Conservation (phyloP, 2,888 invertebrate genomes). For the Pandemis cinnamomeana region DNA sequence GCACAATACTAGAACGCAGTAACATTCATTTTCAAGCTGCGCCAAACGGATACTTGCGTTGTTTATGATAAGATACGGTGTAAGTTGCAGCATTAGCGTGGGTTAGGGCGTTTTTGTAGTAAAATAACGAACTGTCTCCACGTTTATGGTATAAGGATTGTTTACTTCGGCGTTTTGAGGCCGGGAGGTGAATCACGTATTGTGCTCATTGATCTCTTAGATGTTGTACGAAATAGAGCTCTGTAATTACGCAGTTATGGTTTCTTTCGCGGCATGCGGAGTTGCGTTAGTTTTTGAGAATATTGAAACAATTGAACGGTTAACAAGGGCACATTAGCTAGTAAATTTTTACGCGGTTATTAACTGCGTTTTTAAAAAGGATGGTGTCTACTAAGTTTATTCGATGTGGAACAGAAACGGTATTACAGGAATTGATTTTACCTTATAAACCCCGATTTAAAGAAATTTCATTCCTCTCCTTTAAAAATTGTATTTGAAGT, state of each 20-base stretch:
- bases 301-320: neutral
- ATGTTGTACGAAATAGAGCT: neutral
- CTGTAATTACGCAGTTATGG: neutral
- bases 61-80: neutral
- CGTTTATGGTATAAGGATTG: slow-evolving; percentile 64
- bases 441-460: too few species aligned
- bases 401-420: too few species aligned
- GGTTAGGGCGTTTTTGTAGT: neutral
- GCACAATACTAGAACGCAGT: neutral
- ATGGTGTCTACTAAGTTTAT: too few species aligned
- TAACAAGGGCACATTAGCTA: neutral
- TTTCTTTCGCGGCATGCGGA: neutral
- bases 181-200: slow-evolving; percentile 22
- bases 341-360: neutral
- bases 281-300: neutral
- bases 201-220: slow-evolving; percentile 3
- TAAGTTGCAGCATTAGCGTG: neutral
- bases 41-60: neutral
- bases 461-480: too few species aligned
- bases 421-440: too few species aligned
- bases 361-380: neutral
- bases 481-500: neutral
- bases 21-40: neutral
- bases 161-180: slow-evolving; percentile 46
- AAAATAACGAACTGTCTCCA: slow-evolving; percentile 55